These are phyloP conservation scores for Homarus gammarus DNA, from an alignment of 2,888 invertebrate genomes.

Conservation along the genomic window DNA sequence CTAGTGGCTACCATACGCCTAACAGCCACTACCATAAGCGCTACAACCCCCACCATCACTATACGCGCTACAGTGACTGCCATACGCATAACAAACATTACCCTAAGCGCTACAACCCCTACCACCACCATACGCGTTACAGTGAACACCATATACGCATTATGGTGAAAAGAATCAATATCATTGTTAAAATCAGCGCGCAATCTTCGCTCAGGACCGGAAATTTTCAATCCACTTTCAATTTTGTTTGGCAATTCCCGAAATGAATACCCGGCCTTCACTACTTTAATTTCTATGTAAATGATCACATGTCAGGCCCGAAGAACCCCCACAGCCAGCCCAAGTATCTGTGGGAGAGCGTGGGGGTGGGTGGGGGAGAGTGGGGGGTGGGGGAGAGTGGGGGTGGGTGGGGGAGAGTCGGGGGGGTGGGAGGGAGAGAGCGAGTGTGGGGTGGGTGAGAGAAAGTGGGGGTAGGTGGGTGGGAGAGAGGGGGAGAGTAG, in stretches of 20 bases:
- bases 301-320: conserved; percentile 61
- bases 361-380: too few relatives aligned
- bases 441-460: too few relatives aligned
- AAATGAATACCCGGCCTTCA: conserved; percentile 39
- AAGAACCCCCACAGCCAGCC: conserved; percentile 3
- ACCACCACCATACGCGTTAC: background rate
- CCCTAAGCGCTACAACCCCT: background rate
- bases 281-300: conserved; percentile 69
- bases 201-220: background rate
- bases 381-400: too few relatives aligned
- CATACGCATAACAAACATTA: background rate
- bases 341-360: background rate
- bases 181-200: background rate
- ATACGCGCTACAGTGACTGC: background rate
- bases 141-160: background rate
- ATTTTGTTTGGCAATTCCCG: conserved; percentile 60
- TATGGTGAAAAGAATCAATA: background rate
- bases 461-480: too few relatives aligned
- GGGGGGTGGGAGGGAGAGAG: too few relatives aligned
- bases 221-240: conserved; percentile 65
- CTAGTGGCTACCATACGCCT: background rate
- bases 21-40: background rate
- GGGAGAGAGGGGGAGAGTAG: too few relatives aligned
- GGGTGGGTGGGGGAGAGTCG: too few relatives aligned
- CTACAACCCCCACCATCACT: background rate